Evolutionary conservation across 1,140 invertebrate genomes (phyloP).

Genomic region (Leptoteleia sp.): DNA sequence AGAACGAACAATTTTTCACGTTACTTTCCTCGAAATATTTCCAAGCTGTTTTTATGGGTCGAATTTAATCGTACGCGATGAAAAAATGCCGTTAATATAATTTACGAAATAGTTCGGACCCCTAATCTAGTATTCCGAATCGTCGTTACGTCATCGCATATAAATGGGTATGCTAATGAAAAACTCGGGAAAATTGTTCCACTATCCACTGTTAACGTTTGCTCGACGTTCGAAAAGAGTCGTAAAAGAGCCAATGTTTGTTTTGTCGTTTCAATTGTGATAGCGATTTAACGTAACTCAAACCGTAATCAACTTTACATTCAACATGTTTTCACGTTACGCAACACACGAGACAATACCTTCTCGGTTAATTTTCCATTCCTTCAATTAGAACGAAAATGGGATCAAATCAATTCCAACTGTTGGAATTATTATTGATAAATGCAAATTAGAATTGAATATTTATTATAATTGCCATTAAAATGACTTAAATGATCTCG

Average conservation of each 20-base stretch:
- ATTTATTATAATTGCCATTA: no score
- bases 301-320: not conserved
- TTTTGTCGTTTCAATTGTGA: constrained; percentile 17
- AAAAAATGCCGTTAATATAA: constrained; percentile 34
- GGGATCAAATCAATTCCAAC: no score
- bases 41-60: constrained; percentile 6
- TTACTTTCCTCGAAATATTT: constrained; percentile 1
- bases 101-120: constrained; percentile 37
- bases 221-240: constrained; percentile 2
- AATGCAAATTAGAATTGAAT: no score
- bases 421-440: no score
- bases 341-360: no score
- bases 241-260: constrained; percentile 1
- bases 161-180: constrained; percentile 34
- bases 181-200: constrained; percentile 30
- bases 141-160: constrained; percentile 27
- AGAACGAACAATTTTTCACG: not conserved
- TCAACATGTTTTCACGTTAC: no score
- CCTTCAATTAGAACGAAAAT: no score
- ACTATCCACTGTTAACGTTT: constrained; percentile 9
- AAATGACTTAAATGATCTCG: no score
- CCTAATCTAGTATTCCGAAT: constrained; percentile 35
- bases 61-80: constrained; percentile 28
- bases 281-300: not conserved
- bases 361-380: no score